Base-by-base conservation (phyloP, 2,113 vertebrate genomes). In the Xiphophorus maculatus region DNA sequence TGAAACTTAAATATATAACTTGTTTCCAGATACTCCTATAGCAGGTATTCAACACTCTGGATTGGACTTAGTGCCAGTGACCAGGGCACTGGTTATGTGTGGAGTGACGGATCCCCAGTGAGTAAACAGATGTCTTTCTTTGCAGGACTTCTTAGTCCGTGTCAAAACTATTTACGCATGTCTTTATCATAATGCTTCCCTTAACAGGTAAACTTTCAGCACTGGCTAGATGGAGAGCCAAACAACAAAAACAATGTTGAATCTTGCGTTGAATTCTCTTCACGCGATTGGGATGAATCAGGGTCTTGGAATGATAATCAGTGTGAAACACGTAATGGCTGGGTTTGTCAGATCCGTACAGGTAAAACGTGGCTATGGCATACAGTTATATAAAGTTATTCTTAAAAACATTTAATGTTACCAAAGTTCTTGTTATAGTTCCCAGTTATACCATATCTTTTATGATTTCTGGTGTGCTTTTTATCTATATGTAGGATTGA, bases 301-400 rank as follows among this genome's bases (percentile, higher is more conserved):
- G 90, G 83, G 9, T 77, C 81, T 25, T 99, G 97, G 98, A 97
- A 97, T 64, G 97, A 98, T 71, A 27, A 60, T 60, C 80, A 96
- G 69, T 99, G 97, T 86, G 95, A 97, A 63, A 86, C 81, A n/a
- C 91, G 91, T 14, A 95, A 94, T 40, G 90, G 94, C 77, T 99
- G 97, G 96, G 87, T 97, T 73, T 99, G 98, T 89, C 94, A 99
- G 79, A 96, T 99, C 79, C 93, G 63, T 33, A 95, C 94, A 96
- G 98, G 98, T 98, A 96, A 63, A 42, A 29, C 1, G 3, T 35
- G 28, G 5, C 51, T 66, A 17, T 40, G 1, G 27, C 10, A 8
- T 54, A n/a, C 51, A 58, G 51, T 58, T 58, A 25, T 54, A 17
- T 54, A 54, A 25, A 54, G 51, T 17, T 54, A 9, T 25, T 25